Evolutionary conservation across 2,113 vertebrate genomes (phyloP), one percentile per base, ranked within the genome.

Genomic region (Enhydra lutris): DNA sequence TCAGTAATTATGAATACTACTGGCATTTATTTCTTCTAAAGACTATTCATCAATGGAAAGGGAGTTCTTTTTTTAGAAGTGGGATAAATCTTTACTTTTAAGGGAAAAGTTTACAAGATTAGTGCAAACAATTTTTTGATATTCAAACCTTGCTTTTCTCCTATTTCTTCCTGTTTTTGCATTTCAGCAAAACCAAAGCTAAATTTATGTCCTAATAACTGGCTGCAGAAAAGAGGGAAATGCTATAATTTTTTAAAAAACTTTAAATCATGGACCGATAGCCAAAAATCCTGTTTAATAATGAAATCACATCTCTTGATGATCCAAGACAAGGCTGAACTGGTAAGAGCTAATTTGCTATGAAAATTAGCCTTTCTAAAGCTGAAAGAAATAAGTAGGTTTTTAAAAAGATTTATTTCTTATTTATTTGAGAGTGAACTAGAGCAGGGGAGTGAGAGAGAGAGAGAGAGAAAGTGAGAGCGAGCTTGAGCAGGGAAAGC

Each of bases 311-410:
- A 82, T 69, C 93, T 97, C 29, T 83, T 97, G 50, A 73, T 96
- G 74, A 97, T 91, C 59, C 42, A 87, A 96, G 93, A 95, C 81
- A 83, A 91, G 36, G 90, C 21, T 29, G 97, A 96, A 45, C 24
- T 96, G 93, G 86, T 93, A 87, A 93, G 80, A 90, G 29, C 14
- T 89, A 14, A 90, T 76, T 45, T 61, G 34, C 61, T 34, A 18
- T 23, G 24, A 55, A 80, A 63, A 42, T 29, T 67, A 47, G 3
- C 11, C 17, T 13, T 69, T 55, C 69, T 36, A 83, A 84, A 92
- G 45, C 52, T 17, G 6, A 39, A 36, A 91, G 39, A 78, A 73
- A n/a, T 73, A 69, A 36, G 26, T 80, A 34, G 9, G 71, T 34
- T 76, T 13, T 23, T 13, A 42, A 24, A 76, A 47, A 31, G 15